Evolutionary conservation across 2,888 invertebrate genomes (phyloP), one percentile per base, ranked within the genome.

Genomic region (Yponomeuta cagnagella): DNA sequence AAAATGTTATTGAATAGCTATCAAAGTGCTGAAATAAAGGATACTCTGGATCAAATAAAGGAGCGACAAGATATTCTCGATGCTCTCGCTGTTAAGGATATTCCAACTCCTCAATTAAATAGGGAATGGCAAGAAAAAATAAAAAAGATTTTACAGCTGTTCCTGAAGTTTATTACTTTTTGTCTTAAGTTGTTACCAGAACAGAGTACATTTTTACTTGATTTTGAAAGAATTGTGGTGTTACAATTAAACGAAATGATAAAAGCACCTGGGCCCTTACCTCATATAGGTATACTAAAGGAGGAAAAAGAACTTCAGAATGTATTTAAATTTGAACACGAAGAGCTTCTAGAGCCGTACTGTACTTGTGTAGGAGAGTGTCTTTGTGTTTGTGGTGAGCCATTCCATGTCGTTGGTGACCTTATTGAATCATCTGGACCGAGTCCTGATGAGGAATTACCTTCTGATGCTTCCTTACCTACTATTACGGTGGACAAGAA

Each of bases 161-260:
- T 92, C 77, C 74, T 90, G 8, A 91, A 89, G 76, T 92, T 91
- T 76, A 82, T 90, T 10, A 87, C 88, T 75, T 92, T 86, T 73
- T 83, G 86, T 72, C 75, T 92, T 23, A 88, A 89, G 74, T 74
- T 92, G 71, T 75, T 92, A 70, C 92, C 92, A 37, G 90, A 92
- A 76, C 92, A 92, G 78, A 77, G 86, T 23, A 81, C 84, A 2
- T 92, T 92, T 77, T 79, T 92, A 70, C 77, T 92, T 63, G 85
- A 92, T 74, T 81, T 92, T 69, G 86, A 92, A 78, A 89, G 86
- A 77, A 80, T 92, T 83, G 82, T 91, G 33, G 79, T 90, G 48
- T 78, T 92, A 71, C 92, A 92, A 75, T 74, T 92, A 69, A 88
- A 88, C 75, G 90, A 92, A 80, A 83, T 92, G 31, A 80, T 84